phyloP scores from a whole-genome alignment of 2,113 vertebrate genomes.

The Serilophus lunatus region DNA sequence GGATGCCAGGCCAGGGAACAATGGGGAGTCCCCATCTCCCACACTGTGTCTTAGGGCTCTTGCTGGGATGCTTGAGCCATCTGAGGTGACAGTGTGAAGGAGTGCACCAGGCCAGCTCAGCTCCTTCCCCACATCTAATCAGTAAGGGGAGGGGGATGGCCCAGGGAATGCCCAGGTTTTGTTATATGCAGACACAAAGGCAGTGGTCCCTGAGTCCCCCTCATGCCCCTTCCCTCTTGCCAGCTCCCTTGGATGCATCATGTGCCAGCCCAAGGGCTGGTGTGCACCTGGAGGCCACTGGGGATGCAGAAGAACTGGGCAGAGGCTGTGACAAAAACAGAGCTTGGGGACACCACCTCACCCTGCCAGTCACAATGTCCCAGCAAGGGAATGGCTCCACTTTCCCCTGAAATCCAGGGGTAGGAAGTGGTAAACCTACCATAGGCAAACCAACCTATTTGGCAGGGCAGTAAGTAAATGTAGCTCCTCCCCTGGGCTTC shows the following conservation, averaged over 20 bases:
- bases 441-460: not conserved
- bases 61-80: not conserved
- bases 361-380: accelerated
- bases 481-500: not conserved
- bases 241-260: not conserved
- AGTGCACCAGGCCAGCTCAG: not conserved
- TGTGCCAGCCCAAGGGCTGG: not conserved
- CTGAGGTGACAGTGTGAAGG: not conserved
- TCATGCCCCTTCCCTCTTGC: accelerated
- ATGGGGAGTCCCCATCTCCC: not conserved
- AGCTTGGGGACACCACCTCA: accelerated
- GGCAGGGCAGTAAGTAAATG: accelerated
- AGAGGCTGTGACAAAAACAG: not conserved
- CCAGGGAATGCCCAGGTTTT: not conserved
- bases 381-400: not conserved
- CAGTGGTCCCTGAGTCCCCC: not conserved
- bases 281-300: accelerated
- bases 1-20: not conserved
- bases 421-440: not conserved
- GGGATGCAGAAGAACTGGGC: not conserved
- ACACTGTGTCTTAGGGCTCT: accelerated
- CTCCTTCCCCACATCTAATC: not conserved
- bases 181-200: not conserved
- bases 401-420: not conserved
- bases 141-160: not conserved